These are phyloP conservation scores for Drosophila lowei DNA, from an alignment of 1,140 invertebrate species.

Conservation along the genomic window DNA sequence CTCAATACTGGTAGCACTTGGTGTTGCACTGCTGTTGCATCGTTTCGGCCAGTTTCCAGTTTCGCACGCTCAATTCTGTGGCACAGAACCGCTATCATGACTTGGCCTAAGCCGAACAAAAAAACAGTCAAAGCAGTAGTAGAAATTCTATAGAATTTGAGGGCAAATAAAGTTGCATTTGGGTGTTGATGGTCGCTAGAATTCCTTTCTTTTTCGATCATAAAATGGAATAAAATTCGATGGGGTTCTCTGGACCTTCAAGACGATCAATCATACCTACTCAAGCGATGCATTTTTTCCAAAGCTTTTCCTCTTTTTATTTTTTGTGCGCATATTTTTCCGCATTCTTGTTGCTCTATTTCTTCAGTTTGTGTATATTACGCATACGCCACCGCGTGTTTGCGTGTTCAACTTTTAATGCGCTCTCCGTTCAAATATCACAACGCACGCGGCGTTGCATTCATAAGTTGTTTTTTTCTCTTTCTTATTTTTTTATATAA, in stretches of 20 bases:
- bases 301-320: not conserved
- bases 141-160: not conserved
- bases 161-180: not conserved
- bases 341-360: slow-evolving; percentile 14
- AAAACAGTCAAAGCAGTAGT: not conserved
- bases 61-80: slow-evolving; percentile 64
- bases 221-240: too few species aligned
- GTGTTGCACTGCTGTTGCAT: not conserved
- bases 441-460: slow-evolving; percentile 35
- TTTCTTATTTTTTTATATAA: slow-evolving; percentile 40
- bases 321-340: slow-evolving; percentile 2
- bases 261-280: not conserved
- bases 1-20: too few species aligned
- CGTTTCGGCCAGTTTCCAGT: slow-evolving; percentile 16
- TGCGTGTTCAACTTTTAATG: slow-evolving; percentile 39
- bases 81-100: slow-evolving; percentile 48
- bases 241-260: too few species aligned
- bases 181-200: too few species aligned
- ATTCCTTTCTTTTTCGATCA: too few species aligned
- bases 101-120: slow-evolving; percentile 23
- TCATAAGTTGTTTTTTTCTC: slow-evolving; percentile 35
- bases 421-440: slow-evolving; percentile 33
- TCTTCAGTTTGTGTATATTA: slow-evolving; percentile 13
- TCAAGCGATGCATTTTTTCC: too few species aligned
- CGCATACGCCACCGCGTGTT: slow-evolving; percentile 38